phyloP scores from a whole-genome alignment of 2,113 vertebrate species.

The Petroica traversi region DNA sequence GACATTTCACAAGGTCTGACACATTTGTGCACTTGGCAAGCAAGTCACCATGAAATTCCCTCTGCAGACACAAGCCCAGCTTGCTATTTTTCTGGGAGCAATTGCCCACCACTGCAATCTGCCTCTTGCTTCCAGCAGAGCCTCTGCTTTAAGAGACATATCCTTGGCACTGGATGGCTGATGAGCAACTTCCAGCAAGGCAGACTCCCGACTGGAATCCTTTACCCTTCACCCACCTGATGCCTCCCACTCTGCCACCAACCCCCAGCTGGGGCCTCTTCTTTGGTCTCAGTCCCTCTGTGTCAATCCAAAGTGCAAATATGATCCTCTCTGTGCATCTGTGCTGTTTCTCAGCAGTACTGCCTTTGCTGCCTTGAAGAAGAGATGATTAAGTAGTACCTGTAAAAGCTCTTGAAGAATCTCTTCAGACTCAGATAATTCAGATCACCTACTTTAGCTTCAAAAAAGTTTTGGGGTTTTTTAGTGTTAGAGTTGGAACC shows the following conservation, averaged over 20 bases:
- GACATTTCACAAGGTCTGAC: neutral
- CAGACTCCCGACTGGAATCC: neutral
- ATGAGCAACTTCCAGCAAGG: neutral
- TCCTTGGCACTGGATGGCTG: neutral
- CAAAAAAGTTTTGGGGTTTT: rapidly evolving
- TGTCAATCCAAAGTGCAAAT: neutral
- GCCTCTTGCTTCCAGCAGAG: neutral
- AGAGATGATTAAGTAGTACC: neutral
- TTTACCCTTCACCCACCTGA: neutral
- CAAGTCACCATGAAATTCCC: neutral
- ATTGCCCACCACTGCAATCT: neutral
- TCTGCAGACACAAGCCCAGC: neutral
- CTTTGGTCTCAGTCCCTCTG: neutral
- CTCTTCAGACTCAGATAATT: neutral
- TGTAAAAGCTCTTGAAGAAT: neutral
- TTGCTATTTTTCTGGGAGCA: neutral
- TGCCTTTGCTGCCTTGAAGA: neutral
- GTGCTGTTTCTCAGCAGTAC: neutral
- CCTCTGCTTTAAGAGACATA: neutral
- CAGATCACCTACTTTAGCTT: neutral
- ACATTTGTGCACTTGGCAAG: neutral
- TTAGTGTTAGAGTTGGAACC: neutral
- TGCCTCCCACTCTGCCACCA: neutral
- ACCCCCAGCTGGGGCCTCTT: neutral
- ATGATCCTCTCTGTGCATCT: neutral